A percentile compares a stretch with the other conserved stretches of the same genome.
These are phyloP conservation scores for Laothoe populi DNA, from an alignment of 2,888 invertebrate genomes.

Conservation along the genomic window DNA sequence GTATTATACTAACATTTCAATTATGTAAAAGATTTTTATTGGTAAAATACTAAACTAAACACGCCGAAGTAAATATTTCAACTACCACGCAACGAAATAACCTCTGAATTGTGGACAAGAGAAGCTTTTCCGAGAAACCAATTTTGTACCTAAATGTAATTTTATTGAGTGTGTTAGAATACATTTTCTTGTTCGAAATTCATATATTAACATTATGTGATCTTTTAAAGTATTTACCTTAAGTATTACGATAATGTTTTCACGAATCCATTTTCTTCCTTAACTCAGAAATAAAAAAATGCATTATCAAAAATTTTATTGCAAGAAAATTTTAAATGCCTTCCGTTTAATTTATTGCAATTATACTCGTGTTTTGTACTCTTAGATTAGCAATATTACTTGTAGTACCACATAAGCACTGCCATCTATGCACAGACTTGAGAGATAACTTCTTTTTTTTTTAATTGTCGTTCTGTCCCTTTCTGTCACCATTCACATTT, in stretches of 20 bases:
- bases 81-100: constrained; percentile 22
- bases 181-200: neutral
- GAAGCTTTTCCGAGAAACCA: constrained; percentile 13
- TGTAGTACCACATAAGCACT: no score
- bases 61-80: constrained; percentile 22
- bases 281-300: neutral
- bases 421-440: no score
- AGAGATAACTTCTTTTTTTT: no score
- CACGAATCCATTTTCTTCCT: neutral
- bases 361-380: no score
- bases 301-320: neutral
- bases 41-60: constrained; percentile 7
- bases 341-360: no score
- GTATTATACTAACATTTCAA: constrained; percentile 39
- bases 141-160: constrained; percentile 16
- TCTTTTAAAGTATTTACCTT: neutral
- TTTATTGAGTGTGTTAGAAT: constrained; percentile 8
- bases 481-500: no score
- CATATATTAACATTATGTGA: neutral
- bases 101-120: constrained; percentile 9
- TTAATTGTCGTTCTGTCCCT: no score
- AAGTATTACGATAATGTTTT: no score
- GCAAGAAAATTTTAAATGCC: neutral
- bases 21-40: constrained; percentile 38
- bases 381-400: no score